Conservation (phyloP, 2,797 vertebrate species). For the Squalus acanthias region DNA sequence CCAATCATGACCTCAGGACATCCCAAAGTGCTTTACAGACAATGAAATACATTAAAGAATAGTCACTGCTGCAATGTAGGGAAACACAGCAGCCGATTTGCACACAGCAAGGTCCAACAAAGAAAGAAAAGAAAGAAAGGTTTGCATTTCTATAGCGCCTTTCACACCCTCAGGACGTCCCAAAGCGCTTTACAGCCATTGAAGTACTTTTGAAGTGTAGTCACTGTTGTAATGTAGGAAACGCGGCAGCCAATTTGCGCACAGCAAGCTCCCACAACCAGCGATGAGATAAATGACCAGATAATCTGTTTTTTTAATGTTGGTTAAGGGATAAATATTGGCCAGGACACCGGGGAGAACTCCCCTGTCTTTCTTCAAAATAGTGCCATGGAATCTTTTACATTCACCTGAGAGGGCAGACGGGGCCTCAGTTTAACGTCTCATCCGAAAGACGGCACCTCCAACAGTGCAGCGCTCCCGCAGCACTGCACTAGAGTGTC, state of each 20-base stretch:
- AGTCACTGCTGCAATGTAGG: neutral
- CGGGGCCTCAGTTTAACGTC: no score
- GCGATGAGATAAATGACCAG: no score
- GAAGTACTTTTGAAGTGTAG: neutral
- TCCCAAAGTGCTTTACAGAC: neutral
- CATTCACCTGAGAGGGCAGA: no score
- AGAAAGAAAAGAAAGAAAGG: no score
- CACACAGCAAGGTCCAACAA: no score
- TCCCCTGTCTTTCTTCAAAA: no score
- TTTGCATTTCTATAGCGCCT: no score
- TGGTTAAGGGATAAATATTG: neutral
- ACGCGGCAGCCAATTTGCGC: neutral
- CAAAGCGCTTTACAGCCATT: neutral
- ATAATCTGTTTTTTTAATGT: neutral
- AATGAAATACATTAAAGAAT: neutral
- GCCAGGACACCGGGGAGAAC: neutral
- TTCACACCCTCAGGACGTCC: neutral
- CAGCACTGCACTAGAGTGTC: no score
- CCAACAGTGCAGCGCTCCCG: no score
- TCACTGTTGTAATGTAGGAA: neutral
- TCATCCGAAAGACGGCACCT: no score
- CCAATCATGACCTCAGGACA: neutral
- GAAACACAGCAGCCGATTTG: no score
- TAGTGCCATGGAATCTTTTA: neutral
- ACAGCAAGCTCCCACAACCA: neutral